A percentile compares a stretch with the other conserved stretches of the same genome.
Evolutionary conservation across 2,797 vertebrate species (phyloP).

Genomic region (Pyrocephalus nanus): DNA sequence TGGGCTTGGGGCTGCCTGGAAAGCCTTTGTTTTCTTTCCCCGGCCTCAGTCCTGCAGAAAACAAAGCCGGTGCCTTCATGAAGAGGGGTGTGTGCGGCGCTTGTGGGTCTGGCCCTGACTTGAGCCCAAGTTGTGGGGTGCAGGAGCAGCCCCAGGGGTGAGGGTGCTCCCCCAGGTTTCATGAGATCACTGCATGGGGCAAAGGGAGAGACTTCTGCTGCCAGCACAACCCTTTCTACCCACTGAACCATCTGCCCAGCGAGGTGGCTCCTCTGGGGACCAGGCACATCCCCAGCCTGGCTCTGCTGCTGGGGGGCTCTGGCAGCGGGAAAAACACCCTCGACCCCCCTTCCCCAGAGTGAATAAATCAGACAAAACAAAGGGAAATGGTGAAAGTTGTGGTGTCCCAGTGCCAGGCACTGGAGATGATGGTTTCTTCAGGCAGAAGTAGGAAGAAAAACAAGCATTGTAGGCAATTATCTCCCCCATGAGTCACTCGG

Average conservation of each 20-base stretch:
- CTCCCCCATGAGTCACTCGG: constrained; percentile 18
- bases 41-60: not conserved
- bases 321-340: not conserved
- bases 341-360: not conserved
- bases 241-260: not conserved
- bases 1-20: accelerated
- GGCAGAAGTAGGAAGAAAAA: constrained; percentile 20
- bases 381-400: not conserved
- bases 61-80: not conserved
- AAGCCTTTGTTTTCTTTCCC: not conserved
- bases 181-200: not conserved
- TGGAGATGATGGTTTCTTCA: constrained; percentile 8
- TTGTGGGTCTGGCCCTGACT: not conserved
- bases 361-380: not conserved
- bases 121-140: not conserved
- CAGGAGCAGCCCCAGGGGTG: not conserved
- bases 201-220: not conserved
- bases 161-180: not conserved
- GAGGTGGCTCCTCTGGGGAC: accelerated
- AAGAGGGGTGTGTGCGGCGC: accelerated
- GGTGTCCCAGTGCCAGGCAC: not conserved
- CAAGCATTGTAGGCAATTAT: not conserved
- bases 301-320: not conserved
- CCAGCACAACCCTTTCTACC: not conserved
- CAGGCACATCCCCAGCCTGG: not conserved